phyloP scores from a whole-genome alignment of 2,888 invertebrate genomes.

The Rotaria magnacalcarata region DNA sequence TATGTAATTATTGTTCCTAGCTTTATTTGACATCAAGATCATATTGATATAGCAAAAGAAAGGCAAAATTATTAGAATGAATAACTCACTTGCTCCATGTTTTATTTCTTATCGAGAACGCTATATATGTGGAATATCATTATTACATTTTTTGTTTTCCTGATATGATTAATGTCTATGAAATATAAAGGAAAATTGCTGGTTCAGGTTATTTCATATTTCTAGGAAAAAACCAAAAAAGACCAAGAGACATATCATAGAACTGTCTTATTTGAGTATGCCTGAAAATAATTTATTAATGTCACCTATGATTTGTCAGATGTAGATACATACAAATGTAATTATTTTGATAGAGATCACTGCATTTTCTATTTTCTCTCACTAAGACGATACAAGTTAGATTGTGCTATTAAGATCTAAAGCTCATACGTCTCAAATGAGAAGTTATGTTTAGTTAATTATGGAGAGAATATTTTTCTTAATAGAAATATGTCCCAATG shows the following conservation, averaged over 20 bases:
- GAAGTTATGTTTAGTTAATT: too few relatives aligned
- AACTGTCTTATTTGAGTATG: neutral
- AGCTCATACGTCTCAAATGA: too few relatives aligned
- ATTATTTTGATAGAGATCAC: neutral
- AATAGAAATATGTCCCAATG: neutral
- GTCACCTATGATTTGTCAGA: neutral
- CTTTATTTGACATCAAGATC: neutral
- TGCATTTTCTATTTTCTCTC: too few relatives aligned
- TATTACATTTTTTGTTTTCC: neutral
- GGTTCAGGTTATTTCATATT: too few relatives aligned
- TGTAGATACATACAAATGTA: neutral
- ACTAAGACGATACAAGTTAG: too few relatives aligned
- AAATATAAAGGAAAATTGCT: neutral
- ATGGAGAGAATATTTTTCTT: too few relatives aligned
- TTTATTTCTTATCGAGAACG: neutral
- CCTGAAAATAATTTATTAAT: neutral
- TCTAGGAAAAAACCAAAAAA: neutral
- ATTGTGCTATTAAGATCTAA: too few relatives aligned
- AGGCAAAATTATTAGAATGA: neutral
- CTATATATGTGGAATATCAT: neutral
- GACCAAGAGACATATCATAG: neutral
- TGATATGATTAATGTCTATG: neutral
- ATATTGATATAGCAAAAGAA: neutral
- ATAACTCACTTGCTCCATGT: neutral
- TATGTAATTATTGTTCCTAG: neutral